Base-by-base conservation (phyloP, 2,797 vertebrate species). In the Enteromius afrohamiltoni region DNA sequence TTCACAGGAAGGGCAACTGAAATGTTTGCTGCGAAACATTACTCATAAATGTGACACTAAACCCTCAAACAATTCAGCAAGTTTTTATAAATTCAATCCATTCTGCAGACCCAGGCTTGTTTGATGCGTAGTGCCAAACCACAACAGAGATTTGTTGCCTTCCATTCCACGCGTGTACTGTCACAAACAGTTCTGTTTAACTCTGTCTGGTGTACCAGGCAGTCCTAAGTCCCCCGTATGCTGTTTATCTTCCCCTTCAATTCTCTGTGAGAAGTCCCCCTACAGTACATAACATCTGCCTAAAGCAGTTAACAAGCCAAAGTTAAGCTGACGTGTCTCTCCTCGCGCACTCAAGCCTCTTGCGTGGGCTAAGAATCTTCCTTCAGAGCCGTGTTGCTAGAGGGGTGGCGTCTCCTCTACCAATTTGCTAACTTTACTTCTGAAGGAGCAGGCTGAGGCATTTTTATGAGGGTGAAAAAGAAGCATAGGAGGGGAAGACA, bases 241-340 rank as follows among this genome's bases (percentile, higher is more conserved):
- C 62, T 85, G 58, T 82, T 64, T 67, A 34, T 69, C 55, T 80
- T 37, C 70, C 67, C 64, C 76, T 75, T 76, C 49, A 62, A 60
- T 86, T 73, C 71, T 45, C 23, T 17, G 60, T 4, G 31, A 82
- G 51, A 67, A 83, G 73, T 45, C 45, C 49, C 23, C 49, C 64
- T 37, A 83, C 60, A 51, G 45, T 42, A 49, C 74, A 68, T 62
- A 58, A 60, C 73, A 74, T 81, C 51, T 67, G 80, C 67, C 29
- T 76, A 49, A 71, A 85, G 47, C 79, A 62, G 40, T 49, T 74
- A 79, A 84, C 85, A 87, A 84, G 79, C 77, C 53, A 77, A 85
- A 85, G 80, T 86, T 83, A 78, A 78, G 73, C 73, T 69, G 83
- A 79, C 69, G 79, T 70, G 80, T 79, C 64, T 71, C 65, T 51